Evolutionary conservation across 2,113 vertebrate species (phyloP), one percentile per base, ranked within the genome.

Genomic region (Mirounga angustirostris): DNA sequence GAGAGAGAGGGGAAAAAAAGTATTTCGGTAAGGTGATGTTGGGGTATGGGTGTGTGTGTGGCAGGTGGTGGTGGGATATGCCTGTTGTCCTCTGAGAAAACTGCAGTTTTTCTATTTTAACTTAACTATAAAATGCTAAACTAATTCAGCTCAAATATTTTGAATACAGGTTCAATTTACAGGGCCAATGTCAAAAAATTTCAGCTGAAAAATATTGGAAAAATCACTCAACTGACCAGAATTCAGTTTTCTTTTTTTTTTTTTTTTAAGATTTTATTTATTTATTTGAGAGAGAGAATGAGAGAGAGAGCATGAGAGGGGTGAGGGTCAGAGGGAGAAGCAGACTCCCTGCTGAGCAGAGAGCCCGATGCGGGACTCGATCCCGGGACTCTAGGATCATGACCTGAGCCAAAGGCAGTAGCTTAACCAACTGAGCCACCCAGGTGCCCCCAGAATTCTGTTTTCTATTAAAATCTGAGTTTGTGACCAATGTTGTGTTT

Each of bases 401-500:
- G 40, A 40, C 40, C 40, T 40, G 40, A 40, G 40, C 40, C 40
- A 3, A 40, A 40, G 40, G 40, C 40, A 40, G 40, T 40, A 3
- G 40, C 40, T 40, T 40, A 40, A 40, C 40, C 40, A 4, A 40
- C 40, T 40, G 40, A 40, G 3, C 40, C 40, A 40, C 40, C 40
- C 40, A 40, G 40, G 40, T 0, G 40, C 40, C 40, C 40, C 21
- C 33, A 95, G 22, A 24, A 65, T 69, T 86, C 40, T 88, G 15
- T 28, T 96, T 89, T 52, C 36, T 26, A 97, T 95, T 83, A 56
- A 88, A 92, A 56, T 95, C 22, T 14, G 21, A 96, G 33, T 76
- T 87, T 83, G 6, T 91, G 33, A 83, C 21, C 67, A 58, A 59
- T 59, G 10, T 2, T 40, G 46, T 50, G 12, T n/a, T 69, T 69